phyloP scores from a whole-genome alignment of 2,113 vertebrate species.

The Silurus meridionalis region DNA sequence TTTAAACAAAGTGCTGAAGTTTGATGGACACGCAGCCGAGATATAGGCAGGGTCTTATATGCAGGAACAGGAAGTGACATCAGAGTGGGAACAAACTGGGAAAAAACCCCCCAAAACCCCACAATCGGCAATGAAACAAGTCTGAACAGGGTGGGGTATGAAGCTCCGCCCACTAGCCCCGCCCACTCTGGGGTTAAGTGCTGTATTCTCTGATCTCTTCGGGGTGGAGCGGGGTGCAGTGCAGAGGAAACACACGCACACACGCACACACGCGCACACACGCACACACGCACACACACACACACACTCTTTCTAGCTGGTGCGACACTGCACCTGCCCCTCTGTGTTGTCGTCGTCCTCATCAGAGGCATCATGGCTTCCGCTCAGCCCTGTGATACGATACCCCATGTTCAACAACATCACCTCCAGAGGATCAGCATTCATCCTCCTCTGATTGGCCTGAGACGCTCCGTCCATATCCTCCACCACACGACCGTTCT shows the following conservation, averaged over 20 bases:
- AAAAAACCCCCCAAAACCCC: background rate
- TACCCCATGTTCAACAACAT: conserved; percentile 99
- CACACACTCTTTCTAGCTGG: conserved; percentile 82
- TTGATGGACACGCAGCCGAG: background rate
- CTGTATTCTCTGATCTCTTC: conserved; percentile 49
- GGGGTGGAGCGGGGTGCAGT: conserved; percentile 62
- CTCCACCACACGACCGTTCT: conserved; percentile 88
- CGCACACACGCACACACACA: conserved; percentile 54
- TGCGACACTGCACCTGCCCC: conserved; percentile 95
- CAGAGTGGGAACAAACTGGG: background rate
- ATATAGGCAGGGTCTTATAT: background rate
- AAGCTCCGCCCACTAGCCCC: background rate
- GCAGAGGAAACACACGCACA: conserved; percentile 60
- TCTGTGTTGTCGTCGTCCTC: conserved; percentile 95
- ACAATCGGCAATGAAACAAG: background rate
- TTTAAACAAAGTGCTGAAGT: conserved; percentile 16
- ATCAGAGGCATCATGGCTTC: conserved; percentile 85
- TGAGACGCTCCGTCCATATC: conserved; percentile 97
- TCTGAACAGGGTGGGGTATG: background rate
- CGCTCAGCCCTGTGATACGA: conserved; percentile 91
- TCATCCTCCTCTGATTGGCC: conserved; percentile 97
- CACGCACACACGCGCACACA: conserved; percentile 20
- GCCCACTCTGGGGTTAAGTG: background rate
- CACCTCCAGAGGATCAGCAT: conserved; percentile 92
- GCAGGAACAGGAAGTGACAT: conserved; percentile 17